phyloP scores from a whole-genome alignment of 1,140 invertebrate species.

The Portunus trituberculatus region DNA sequence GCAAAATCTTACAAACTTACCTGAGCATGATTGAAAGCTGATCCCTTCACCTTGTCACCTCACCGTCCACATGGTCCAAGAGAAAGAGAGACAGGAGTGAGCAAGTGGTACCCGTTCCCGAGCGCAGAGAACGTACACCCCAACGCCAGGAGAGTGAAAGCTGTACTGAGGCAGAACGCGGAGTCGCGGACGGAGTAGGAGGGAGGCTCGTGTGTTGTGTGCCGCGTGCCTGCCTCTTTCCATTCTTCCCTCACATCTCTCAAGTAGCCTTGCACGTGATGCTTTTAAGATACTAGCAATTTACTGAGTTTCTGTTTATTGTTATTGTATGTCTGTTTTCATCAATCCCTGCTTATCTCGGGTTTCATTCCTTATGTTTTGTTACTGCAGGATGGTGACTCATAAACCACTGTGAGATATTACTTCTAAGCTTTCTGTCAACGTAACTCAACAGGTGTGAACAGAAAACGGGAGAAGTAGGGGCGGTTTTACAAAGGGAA shows the following conservation, averaged over 20 bases:
- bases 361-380: no score
- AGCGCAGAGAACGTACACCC: neutral
- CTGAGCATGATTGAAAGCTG: neutral
- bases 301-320: no score
- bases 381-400: no score
- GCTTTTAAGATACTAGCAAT: no score
- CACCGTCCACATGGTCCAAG: neutral
- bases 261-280: neutral
- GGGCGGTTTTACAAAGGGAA: neutral
- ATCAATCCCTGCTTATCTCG: no score
- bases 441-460: neutral
- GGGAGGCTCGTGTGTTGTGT: neutral
- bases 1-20: neutral
- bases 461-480: neutral
- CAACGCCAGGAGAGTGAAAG: conserved; percentile 8
- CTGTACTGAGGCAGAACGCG: neutral
- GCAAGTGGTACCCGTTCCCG: neutral
- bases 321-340: no score
- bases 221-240: no score
- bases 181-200: neutral
- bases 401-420: neutral
- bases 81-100: neutral
- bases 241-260: no score
- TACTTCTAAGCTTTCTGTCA: neutral
- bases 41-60: neutral